Conservation (phyloP, 2,888 invertebrate species). For the Drosophila fulvimacula region DNA sequence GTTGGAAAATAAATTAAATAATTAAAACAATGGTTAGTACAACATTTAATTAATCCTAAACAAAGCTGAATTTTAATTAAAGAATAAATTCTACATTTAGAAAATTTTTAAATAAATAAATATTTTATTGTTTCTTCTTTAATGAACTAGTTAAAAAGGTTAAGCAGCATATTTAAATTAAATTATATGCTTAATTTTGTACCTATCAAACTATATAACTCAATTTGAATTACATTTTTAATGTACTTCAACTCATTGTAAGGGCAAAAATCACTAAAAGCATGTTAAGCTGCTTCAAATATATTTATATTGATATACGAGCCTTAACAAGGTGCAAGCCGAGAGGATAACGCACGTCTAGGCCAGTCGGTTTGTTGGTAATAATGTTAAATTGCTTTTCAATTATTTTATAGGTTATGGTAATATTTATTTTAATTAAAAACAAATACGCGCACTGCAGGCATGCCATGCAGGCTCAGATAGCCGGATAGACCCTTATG, state of each 20-base stretch:
- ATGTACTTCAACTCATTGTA: background rate
- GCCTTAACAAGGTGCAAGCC: conserved; percentile 40
- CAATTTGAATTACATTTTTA: background rate
- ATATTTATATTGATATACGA: conserved; percentile 24
- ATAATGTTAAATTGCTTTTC: conserved; percentile 80
- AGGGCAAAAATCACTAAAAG: background rate
- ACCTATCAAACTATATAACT: too few relatives aligned
- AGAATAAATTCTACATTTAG: too few relatives aligned
- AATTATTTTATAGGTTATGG: conserved; percentile 81
- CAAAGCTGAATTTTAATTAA: too few relatives aligned
- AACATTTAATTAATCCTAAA: too few relatives aligned
- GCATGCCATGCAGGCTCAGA: conserved; percentile 17
- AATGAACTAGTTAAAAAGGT: too few relatives aligned
- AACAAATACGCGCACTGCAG: conserved; percentile 64
- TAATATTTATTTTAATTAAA: conserved; percentile 82
- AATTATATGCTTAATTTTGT: background rate
- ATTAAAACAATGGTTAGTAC: too few relatives aligned
- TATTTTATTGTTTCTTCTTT: background rate
- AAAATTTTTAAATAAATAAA: background rate
- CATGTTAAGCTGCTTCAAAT: background rate
- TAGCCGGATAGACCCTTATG: conserved; percentile 7
- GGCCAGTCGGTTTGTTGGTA: conserved; percentile 23
- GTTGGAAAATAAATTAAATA: too few relatives aligned
- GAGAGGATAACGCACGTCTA: background rate
- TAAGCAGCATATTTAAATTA: too few relatives aligned